These are phyloP conservation scores for Linepithema humile DNA, from an alignment of 1,140 invertebrate species.

Conservation along the genomic window DNA sequence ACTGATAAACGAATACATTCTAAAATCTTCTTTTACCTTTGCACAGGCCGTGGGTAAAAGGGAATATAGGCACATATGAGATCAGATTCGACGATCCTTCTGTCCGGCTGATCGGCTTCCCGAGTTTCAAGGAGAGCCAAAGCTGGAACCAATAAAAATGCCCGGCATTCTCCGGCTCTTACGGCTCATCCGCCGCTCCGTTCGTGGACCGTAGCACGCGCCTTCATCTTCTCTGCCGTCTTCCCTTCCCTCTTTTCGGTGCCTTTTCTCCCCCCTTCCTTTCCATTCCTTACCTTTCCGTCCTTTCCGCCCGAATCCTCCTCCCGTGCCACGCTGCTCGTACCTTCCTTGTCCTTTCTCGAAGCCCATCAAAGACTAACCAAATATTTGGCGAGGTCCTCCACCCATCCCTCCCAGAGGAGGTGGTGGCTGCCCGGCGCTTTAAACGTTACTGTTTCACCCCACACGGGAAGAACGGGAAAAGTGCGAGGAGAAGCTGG, in stretches of 20 bases:
- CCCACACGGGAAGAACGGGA: constrained; percentile 30
- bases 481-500: not conserved
- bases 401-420: constrained; percentile 70
- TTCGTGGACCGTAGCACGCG: constrained; percentile 57
- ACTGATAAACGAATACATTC: not conserved
- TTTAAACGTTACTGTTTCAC: constrained; percentile 71
- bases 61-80: constrained; percentile 45
- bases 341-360: constrained; percentile 67
- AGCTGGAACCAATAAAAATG: constrained; percentile 74
- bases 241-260: constrained; percentile 45
- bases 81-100: constrained; percentile 67
- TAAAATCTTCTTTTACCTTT: constrained; percentile 28
- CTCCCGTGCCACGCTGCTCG: constrained; percentile 56
- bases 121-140: constrained; percentile 61
- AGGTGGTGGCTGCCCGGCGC: constrained; percentile 5
- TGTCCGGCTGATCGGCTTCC: constrained; percentile 58
- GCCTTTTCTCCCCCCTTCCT: not conserved
- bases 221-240: constrained; percentile 45
- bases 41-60: not conserved
- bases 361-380: constrained; percentile 75
- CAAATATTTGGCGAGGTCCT: constrained; percentile 84
- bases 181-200: constrained; percentile 40
- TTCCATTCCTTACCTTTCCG: constrained; percentile 46
- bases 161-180: constrained; percentile 66
- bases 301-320: constrained; percentile 32